These are phyloP conservation scores for Myrmecophaga tridactyla DNA, from an alignment of 2,113 vertebrate genomes.

Conservation along the genomic window DNA sequence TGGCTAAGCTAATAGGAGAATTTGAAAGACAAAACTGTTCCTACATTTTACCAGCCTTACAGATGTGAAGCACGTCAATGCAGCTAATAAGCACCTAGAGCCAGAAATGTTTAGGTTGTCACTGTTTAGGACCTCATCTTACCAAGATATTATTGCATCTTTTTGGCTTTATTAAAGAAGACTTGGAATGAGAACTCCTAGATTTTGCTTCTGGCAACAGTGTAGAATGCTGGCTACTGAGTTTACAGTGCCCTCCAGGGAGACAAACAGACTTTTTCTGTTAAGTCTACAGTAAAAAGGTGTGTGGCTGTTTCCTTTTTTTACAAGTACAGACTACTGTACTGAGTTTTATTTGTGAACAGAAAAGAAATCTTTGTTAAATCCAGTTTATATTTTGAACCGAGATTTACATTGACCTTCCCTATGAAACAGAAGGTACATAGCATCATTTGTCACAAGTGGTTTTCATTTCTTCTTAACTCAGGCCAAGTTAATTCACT, in stretches of 20 bases:
- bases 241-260: not conserved
- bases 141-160: not conserved
- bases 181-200: not conserved
- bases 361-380: not conserved
- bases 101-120: not conserved
- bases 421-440: not conserved
- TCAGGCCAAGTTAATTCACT: not conserved
- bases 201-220: not conserved
- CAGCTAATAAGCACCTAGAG: not conserved
- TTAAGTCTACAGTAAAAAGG: not conserved
- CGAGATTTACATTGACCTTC: not conserved
- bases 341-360: not conserved
- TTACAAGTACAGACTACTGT: not conserved
- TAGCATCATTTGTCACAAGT: not conserved
- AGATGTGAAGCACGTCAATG: not conserved
- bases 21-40: not conserved
- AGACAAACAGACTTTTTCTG: not conserved
- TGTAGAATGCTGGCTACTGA: not conserved
- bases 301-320: not conserved
- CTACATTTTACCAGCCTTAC: not conserved
- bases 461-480: not conserved
- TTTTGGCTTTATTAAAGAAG: conserved; percentile 19
- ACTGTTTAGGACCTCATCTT: not conserved
- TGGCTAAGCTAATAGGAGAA: not conserved
- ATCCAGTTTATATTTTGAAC: not conserved